phyloP scores from a whole-genome alignment of 2,888 invertebrate species.

The Mechanitis mazaeus region DNA sequence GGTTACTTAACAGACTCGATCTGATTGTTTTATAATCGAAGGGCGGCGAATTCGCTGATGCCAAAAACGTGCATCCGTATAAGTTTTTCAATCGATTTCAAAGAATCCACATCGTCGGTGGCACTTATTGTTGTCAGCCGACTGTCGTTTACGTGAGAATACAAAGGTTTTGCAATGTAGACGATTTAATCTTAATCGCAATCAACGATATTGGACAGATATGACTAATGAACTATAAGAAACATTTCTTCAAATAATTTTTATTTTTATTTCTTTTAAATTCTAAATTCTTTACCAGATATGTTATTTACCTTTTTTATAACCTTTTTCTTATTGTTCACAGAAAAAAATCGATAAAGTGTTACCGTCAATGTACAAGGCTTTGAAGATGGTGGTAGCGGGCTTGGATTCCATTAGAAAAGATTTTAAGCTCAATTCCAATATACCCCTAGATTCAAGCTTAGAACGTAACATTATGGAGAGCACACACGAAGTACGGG shows the following conservation, averaged over 20 bases:
- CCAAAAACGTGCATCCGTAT: constrained; percentile 74
- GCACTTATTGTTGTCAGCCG: constrained; percentile 70
- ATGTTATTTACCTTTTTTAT: background rate
- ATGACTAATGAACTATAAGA: constrained; percentile 28
- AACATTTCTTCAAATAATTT: background rate
- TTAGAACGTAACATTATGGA: constrained; percentile 71
- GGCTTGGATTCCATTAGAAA: constrained; percentile 82
- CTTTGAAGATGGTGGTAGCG: constrained; percentile 83
- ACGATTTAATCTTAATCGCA: constrained; percentile 44
- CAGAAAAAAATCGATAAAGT: constrained; percentile 54
- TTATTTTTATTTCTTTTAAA: too few relatives aligned
- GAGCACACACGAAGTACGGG: constrained; percentile 77
- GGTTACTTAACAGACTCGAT: constrained; percentile 34
- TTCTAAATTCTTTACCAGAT: background rate
- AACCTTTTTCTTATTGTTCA: constrained; percentile 34
- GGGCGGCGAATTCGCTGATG: constrained; percentile 69
- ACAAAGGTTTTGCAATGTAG: constrained; percentile 65
- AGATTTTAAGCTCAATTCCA: constrained; percentile 61
- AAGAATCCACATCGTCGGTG: constrained; percentile 70
- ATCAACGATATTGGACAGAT: constrained; percentile 50
- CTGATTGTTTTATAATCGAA: constrained; percentile 47
- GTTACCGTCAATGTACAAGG: constrained; percentile 79
- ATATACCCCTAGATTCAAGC: constrained; percentile 42
- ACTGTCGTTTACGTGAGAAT: constrained; percentile 72
- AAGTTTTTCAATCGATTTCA: constrained; percentile 72